phyloP scores from a whole-genome alignment of 2,113 vertebrate species.

The Scomber scombrus region DNA sequence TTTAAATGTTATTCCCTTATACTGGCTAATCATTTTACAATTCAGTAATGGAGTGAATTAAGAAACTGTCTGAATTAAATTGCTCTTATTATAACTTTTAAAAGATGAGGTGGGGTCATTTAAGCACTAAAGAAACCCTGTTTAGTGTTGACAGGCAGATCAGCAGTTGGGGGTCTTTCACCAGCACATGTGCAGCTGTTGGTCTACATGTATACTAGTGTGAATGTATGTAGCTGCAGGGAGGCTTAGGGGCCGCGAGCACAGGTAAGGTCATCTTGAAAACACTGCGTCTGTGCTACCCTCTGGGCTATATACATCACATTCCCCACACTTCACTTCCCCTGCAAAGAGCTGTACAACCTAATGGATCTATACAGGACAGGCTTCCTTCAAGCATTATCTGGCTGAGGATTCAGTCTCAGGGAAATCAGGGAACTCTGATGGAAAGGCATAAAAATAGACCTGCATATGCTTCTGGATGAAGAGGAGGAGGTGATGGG shows the following conservation, averaged over 20 bases:
- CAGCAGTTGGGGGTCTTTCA: not conserved
- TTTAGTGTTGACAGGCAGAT: slow-evolving; percentile 10
- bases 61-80: not conserved
- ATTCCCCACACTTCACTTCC: slow-evolving; percentile 65
- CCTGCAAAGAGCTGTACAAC: slow-evolving; percentile 59
- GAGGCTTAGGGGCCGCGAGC: slow-evolving; percentile 20
- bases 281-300: slow-evolving; percentile 39
- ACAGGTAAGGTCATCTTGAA: slow-evolving; percentile 49
- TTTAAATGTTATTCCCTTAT: slow-evolving; percentile 27
- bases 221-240: slow-evolving; percentile 6
- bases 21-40: slow-evolving; percentile 34
- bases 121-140: not conserved
- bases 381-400: slow-evolving; percentile 52
- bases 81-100: slow-evolving; percentile 20
- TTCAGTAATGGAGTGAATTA: slow-evolving; percentile 8
- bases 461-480: slow-evolving; percentile 34
- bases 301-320: slow-evolving; percentile 48
- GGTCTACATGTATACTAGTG: not conserved
- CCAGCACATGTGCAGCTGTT: slow-evolving; percentile 2
- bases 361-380: slow-evolving; percentile 69
- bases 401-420: slow-evolving; percentile 61
- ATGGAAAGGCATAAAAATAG: slow-evolving; percentile 68
- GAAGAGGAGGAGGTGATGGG: not conserved
- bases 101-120: not conserved
- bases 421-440: slow-evolving; percentile 56